phyloP scores from a whole-genome alignment of 2,888 invertebrate genomes.

The Brachylomia viminalis region DNA sequence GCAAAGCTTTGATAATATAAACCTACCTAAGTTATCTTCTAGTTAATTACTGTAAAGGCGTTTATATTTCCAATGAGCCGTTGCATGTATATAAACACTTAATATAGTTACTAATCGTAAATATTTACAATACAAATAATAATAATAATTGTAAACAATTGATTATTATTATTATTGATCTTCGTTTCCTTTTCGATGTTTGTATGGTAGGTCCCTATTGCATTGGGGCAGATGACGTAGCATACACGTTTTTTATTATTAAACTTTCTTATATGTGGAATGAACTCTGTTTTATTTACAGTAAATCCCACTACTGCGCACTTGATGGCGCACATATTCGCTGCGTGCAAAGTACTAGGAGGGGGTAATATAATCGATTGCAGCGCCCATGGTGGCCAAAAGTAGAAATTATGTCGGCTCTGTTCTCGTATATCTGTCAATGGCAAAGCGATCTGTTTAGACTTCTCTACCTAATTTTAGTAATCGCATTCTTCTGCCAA shows the following conservation, averaged over 20 bases:
- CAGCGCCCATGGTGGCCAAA: too few species aligned
- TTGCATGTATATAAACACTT: conserved; percentile 75
- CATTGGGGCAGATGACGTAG: conserved; percentile 75
- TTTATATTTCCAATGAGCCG: conserved; percentile 66
- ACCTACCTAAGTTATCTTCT: conserved; percentile 43
- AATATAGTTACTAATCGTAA: conserved; percentile 75
- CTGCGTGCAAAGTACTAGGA: too few species aligned
- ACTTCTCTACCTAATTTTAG: too few species aligned
- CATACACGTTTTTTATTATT: conserved; percentile 88
- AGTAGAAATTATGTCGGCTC: too few species aligned
- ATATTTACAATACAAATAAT: conserved; percentile 76
- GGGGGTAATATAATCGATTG: too few species aligned
- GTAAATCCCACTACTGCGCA: not conserved
- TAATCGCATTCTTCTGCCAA: too few species aligned
- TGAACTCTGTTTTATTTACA: conserved; percentile 68
- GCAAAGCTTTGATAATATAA: conserved; percentile 46
- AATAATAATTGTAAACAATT: conserved; percentile 46
- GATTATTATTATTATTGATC: conserved; percentile 64
- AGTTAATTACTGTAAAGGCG: conserved; percentile 57
- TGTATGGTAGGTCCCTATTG: conserved; percentile 68
- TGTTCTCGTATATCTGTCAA: too few species aligned
- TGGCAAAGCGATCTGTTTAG: too few species aligned
- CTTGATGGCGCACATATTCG: not conserved
- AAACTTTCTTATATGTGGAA: conserved; percentile 89
- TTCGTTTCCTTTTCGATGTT: conserved; percentile 71